These are phyloP conservation scores for Hydra vulgaris DNA, from an alignment of 30 jellyfish, hydroid and myxozoan genomes.

Conservation along the genomic window DNA sequence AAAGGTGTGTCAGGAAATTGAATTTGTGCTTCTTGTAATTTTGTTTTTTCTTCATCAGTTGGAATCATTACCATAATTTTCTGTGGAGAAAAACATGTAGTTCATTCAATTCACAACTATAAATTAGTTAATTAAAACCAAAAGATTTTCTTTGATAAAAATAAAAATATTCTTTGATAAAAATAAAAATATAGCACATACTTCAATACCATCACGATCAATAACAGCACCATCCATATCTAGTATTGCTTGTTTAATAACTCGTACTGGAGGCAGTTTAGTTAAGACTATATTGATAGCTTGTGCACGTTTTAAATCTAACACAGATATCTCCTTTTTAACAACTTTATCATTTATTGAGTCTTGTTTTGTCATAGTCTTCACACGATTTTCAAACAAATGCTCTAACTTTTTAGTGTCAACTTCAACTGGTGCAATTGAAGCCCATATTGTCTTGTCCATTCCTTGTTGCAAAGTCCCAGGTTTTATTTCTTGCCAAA, in stretches of 20 bases:
- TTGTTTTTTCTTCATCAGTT: constrained; percentile 93
- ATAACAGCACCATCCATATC: constrained; percentile 98
- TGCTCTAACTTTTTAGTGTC: constrained; percentile 95
- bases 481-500: constrained; percentile 91
- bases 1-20: constrained; percentile 86
- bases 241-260: constrained; percentile 87
- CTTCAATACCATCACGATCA: constrained; percentile 97
- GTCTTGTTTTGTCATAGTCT: constrained; percentile 47
- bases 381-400: constrained; percentile 82
- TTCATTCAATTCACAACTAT: background rate
- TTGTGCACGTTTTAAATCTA: constrained; percentile 91
- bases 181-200: constrained; percentile 7
- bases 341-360: constrained; percentile 54
- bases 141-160: background rate
- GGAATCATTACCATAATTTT: constrained; percentile 93
- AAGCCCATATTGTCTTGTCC: constrained; percentile 78
- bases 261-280: constrained; percentile 89
- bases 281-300: constrained; percentile 94
- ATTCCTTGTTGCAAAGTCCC: constrained; percentile 34
- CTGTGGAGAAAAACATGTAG: constrained; percentile 28
- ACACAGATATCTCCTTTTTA: constrained; percentile 74
- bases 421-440: constrained; percentile 68
- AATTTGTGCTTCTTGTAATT: constrained; percentile 95
- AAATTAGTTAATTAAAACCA: too few relatives aligned
- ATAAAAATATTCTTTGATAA: background rate